Evolutionary conservation across 2,888 invertebrate species (phyloP).

Genomic region (Steinernema hermaphroditum): DNA sequence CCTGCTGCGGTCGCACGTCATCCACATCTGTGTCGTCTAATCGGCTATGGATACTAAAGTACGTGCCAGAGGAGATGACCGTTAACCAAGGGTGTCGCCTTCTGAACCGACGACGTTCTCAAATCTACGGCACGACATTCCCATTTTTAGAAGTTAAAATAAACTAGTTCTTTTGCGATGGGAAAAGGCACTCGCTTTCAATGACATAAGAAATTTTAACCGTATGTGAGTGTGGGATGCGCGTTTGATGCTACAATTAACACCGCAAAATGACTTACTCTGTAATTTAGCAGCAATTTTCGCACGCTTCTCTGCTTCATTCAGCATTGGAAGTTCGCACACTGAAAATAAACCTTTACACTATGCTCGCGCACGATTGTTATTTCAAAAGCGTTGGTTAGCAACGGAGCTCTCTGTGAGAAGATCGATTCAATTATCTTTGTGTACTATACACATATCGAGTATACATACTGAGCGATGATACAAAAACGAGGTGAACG

Average conservation of each 20-base stretch:
- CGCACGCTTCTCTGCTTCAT: background rate
- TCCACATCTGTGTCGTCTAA: conserved; percentile 17
- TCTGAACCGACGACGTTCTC: background rate
- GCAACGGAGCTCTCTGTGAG: background rate
- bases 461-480: too few relatives aligned
- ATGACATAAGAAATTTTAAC: background rate
- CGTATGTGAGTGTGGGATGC: background rate
- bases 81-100: background rate
- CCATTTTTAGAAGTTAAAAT: background rate
- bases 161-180: background rate
- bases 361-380: background rate
- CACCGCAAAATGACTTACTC: background rate
- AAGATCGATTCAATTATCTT: too few relatives aligned
- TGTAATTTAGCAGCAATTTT: background rate
- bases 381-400: background rate
- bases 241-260: background rate
- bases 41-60: conserved; percentile 7
- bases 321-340: background rate
- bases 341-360: background rate
- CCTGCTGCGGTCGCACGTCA: conserved; percentile 9
- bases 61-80: background rate
- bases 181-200: background rate
- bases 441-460: too few relatives aligned
- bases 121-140: conserved; percentile 9
- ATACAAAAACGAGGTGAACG: too few relatives aligned